Evolutionary conservation across 2,113 vertebrate genomes (phyloP).

Genomic region (Colius striatus): DNA sequence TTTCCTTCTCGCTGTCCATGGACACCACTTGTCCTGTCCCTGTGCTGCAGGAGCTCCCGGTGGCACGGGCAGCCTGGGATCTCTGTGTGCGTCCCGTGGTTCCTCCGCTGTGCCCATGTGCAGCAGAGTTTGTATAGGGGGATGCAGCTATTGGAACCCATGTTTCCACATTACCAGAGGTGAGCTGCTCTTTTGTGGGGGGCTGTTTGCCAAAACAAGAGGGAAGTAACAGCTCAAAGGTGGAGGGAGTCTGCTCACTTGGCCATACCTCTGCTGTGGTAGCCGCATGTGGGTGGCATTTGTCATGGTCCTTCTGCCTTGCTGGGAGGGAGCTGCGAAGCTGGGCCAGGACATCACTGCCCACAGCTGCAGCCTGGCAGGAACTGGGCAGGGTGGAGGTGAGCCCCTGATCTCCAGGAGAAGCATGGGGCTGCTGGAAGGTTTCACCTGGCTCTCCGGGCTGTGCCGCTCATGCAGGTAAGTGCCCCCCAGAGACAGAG

Average conservation of each 20-base stretch:
- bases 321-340: background rate
- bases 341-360: background rate
- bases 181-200: background rate
- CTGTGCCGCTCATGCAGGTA: background rate
- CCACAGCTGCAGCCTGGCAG: background rate
- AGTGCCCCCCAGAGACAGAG: background rate
- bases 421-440: background rate
- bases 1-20: slow-evolving; percentile 12
- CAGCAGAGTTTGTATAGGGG: background rate
- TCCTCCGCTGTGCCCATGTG: fast-evolving
- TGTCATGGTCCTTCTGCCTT: background rate
- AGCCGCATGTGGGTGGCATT: background rate
- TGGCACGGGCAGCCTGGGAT: background rate
- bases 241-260: background rate
- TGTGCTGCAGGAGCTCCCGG: background rate
- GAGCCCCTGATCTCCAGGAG: background rate
- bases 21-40: background rate
- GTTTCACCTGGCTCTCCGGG: background rate
- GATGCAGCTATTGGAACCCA: background rate
- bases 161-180: fast-evolving
- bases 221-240: background rate
- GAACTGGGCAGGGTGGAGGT: background rate
- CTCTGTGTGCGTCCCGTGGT: fast-evolving
- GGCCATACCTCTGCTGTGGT: background rate
- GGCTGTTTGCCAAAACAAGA: background rate